phyloP scores from a whole-genome alignment of 2,888 invertebrate genomes.

The Epinotia ramella region DNA sequence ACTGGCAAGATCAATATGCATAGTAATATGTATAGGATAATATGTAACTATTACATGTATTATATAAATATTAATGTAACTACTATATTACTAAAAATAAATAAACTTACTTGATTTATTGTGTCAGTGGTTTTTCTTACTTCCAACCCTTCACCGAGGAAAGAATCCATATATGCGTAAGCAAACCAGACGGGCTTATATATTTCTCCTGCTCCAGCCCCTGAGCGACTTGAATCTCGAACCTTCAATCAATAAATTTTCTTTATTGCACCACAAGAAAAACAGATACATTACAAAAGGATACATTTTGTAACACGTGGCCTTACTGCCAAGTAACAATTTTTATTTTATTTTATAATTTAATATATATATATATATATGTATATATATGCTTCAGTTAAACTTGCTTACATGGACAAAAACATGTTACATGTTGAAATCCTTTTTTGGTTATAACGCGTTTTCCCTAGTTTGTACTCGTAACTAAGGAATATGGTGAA shows the following conservation, averaged over 20 bases:
- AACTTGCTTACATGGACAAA: no score
- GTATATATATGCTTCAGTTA: no score
- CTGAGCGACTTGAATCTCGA: constrained; percentile 25
- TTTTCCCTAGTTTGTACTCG: constrained; percentile 8
- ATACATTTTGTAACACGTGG: no score
- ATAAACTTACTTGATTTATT: neutral
- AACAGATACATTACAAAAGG: no score
- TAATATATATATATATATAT: no score
- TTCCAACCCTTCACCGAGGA: constrained; percentile 32
- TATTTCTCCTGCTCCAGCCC: constrained; percentile 34
- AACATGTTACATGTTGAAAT: neutral
- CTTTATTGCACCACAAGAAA: no score
- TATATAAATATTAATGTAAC: constrained; percentile 36
- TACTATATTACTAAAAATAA: constrained; percentile 24
- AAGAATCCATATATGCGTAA: constrained; percentile 33
- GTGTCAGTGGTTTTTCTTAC: constrained; percentile 35
- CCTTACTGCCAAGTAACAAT: no score
- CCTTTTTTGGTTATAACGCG: constrained; percentile 8
- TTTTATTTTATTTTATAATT: no score
- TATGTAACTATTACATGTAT: no score
- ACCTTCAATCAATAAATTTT: constrained; percentile 13
- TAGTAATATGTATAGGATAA: no score
- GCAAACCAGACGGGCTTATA: constrained; percentile 20
- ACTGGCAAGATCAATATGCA: no score
- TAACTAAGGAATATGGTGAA: constrained; percentile 8